phyloP scores from a whole-genome alignment of 2,888 invertebrate genomes.

The Strigamia transsilvanica region DNA sequence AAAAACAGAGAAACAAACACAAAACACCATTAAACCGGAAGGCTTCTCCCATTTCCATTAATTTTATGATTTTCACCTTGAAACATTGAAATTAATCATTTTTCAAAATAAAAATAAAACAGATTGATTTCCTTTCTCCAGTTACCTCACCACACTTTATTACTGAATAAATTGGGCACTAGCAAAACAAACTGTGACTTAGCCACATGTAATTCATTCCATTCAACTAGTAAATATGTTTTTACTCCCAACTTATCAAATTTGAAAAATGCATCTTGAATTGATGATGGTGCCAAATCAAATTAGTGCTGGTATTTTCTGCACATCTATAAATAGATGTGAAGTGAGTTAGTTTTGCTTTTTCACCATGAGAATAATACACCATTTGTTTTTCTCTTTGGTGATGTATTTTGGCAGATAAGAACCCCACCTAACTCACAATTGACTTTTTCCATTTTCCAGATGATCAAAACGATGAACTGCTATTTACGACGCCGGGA shows the following conservation, averaged over 20 bases:
- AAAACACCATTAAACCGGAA: slow-evolving; percentile 2
- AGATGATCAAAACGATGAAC: background rate
- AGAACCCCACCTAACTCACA: slow-evolving; percentile 1
- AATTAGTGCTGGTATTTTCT: background rate
- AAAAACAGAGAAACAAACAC: background rate
- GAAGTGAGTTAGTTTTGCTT: background rate
- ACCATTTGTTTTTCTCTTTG: background rate
- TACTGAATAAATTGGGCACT: background rate
- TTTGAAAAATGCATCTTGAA: slow-evolving; percentile 5
- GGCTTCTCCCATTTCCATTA: background rate
- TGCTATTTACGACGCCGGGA: background rate
- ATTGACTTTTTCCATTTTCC: slow-evolving; percentile 32
- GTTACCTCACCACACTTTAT: slow-evolving; percentile 1
- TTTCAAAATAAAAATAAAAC: background rate
- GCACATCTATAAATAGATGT: slow-evolving; percentile 5
- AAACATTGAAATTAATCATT: background rate
- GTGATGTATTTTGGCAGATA: slow-evolving; percentile 36
- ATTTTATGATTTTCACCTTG: slow-evolving; percentile 37
- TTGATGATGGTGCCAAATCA: background rate
- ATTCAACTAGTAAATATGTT: background rate
- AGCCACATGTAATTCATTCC: background rate
- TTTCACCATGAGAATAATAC: background rate
- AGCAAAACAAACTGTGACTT: background rate
- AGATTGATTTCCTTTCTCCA: slow-evolving; percentile 2
- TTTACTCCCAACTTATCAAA: background rate